Evolutionary conservation across 2,797 vertebrate species (phyloP), one percentile per base, ranked within the genome.

Genomic region (Poecilia gillii): DNA sequence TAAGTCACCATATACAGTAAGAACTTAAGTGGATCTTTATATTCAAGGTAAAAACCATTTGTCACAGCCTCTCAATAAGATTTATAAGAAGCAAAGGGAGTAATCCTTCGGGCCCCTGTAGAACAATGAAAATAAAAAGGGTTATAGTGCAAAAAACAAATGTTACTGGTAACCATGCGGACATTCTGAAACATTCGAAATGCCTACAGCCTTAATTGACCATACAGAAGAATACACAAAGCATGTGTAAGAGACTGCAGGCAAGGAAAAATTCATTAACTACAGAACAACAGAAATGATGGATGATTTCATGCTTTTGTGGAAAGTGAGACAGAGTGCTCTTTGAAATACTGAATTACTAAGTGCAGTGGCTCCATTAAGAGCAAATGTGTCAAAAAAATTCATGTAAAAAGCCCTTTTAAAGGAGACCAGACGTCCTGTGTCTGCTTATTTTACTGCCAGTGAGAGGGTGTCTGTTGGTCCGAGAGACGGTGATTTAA

Each of bases 211-310:
- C 73, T 75, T 76, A 83, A 85, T 81, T 89, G 80, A 87, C 83
- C 73, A 62, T 72, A 73, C 78, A 82, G 3, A 75, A 76, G 73
- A 79, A 75, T 62, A 43, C 57, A 62, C 66, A 72, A 33, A 79
- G 81, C 14, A 71, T 75, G 79, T 85, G 59, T 72, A 23, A 84
- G 79, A 78, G 79, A 78, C 71, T 82, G 59, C 71, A 82, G 81
- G 75, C 78, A 79, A 81, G 74, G 76, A 62, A 77, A 83, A 74
- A 83, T 83, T 92, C 86, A 91, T 93, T 90, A 89, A 79, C 74
- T 86, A 79, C 85, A 88, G 85, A 92, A 90, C 87, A 93, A 92
- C 86, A 91, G 72, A 84, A 75, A 80, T 85, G 91, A 90, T 91
- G 87, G 87, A 89, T 84, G 84, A 90, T 84, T 91, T 90, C 80